Conservation (phyloP, 2,113 vertebrate species). For the Pandion haliaetus region DNA sequence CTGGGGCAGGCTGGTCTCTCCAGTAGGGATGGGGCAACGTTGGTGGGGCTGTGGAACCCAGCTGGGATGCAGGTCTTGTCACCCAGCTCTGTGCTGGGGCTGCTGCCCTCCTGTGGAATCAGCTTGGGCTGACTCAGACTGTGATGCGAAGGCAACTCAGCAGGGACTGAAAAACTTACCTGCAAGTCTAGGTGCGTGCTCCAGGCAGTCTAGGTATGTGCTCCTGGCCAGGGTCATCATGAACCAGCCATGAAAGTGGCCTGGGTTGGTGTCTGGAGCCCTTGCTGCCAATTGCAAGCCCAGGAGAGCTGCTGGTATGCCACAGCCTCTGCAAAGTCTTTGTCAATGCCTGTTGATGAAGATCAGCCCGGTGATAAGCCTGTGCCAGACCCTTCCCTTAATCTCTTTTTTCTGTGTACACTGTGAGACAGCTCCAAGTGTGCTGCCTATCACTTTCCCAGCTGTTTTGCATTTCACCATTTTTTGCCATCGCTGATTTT, state of each 20-base stretch:
- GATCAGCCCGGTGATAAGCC: not conserved
- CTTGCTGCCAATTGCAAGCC: not conserved
- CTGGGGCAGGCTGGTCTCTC: not conserved
- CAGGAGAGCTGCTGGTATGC: not conserved
- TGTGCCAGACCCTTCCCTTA: not conserved
- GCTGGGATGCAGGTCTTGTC: not conserved
- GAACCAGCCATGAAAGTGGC: not conserved
- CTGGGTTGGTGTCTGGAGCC: not conserved
- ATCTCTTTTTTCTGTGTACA: not conserved
- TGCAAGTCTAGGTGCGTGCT: not conserved
- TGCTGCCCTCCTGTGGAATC: constrained; percentile 7
- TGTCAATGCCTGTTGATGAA: not conserved
- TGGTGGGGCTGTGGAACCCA: not conserved
- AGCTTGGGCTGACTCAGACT: not conserved
- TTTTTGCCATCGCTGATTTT: not conserved
- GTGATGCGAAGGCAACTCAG: not conserved
- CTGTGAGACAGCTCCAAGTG: not conserved
- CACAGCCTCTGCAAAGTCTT: not conserved
- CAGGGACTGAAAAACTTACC: not conserved
- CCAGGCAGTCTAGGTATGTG: not conserved
- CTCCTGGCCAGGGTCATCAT: not conserved
- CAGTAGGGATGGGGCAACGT: fast-evolving
- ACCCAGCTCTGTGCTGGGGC: fast-evolving
- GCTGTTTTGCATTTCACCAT: not conserved
- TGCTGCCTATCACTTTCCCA: not conserved